Conservation (phyloP, 2,113 vertebrate species). For the Dipodomys merriami region DNA sequence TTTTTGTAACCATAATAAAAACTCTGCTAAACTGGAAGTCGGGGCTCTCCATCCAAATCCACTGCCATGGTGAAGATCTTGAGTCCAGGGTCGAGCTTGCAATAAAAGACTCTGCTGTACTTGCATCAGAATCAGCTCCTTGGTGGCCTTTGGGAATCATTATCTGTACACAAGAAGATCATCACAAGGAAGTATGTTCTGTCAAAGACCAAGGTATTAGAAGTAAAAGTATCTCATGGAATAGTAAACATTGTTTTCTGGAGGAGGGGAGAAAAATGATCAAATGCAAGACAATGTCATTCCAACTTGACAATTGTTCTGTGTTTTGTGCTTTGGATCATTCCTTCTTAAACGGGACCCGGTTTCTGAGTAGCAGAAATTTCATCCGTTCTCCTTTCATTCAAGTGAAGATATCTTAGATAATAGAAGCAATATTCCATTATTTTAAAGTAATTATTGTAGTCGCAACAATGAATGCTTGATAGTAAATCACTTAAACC, state of each 20-base stretch:
- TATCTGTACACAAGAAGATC: not conserved
- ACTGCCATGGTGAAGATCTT: too few relatives aligned
- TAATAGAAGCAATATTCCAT: not conserved
- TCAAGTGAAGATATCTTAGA: not conserved
- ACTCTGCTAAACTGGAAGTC: too few relatives aligned
- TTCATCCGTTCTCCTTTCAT: not conserved
- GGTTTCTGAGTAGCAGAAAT: not conserved
- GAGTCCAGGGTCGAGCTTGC: too few relatives aligned
- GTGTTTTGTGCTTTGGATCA: not conserved
- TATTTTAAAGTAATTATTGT: not conserved
- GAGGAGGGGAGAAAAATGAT: not conserved
- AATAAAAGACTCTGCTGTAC: too few relatives aligned
- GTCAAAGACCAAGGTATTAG: not conserved
- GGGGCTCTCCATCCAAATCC: too few relatives aligned
- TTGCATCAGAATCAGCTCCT: too few relatives aligned
- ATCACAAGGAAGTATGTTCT: not conserved
- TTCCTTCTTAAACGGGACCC: not conserved
- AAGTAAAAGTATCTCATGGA: not conserved
- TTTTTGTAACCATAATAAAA: too few relatives aligned
- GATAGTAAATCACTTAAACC: not conserved
- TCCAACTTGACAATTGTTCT: not conserved
- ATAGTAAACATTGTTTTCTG: not conserved
- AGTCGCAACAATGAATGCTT: not conserved
- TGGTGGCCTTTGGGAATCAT: too few relatives aligned
- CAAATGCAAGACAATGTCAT: not conserved